Conservation (phyloP, 2,797 vertebrate genomes). For the Xerus rutilus region DNA sequence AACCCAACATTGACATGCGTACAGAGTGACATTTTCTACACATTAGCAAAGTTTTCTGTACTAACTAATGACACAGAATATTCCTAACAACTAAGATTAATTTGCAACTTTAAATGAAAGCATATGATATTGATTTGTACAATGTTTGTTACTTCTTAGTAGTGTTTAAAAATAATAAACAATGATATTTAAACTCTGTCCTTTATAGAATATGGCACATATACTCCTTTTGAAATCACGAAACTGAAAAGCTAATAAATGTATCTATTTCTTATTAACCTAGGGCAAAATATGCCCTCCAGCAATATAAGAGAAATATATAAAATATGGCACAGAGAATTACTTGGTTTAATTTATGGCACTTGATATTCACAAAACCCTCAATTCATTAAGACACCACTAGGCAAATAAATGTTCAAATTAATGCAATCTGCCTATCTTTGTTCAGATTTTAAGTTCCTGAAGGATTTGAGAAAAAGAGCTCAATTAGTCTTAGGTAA, state of each 20-base stretch:
- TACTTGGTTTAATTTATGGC: conserved; percentile 24
- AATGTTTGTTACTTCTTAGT: conserved; percentile 43
- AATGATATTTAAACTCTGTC: background rate
- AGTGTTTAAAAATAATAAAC: conserved; percentile 70
- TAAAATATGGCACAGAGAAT: background rate
- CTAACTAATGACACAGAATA: conserved; percentile 46
- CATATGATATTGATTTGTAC: conserved; percentile 67
- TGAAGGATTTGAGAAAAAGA: background rate
- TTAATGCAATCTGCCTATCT: conserved; percentile 14
- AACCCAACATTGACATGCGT: conserved; percentile 18
- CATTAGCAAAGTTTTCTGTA: conserved; percentile 36
- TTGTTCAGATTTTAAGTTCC: conserved; percentile 59
- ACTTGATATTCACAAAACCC: conserved; percentile 54
- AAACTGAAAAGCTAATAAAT: conserved; percentile 21
- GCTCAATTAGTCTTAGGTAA: background rate
- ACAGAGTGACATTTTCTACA: conserved; percentile 26
- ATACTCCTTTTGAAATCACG: conserved; percentile 30
- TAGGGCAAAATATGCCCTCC: background rate
- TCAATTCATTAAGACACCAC: conserved; percentile 47
- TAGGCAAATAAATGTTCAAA: conserved; percentile 47
- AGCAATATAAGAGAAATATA: conserved; percentile 13
- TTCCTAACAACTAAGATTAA: conserved; percentile 58
- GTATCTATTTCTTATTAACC: conserved; percentile 3
- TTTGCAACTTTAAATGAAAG: conserved; percentile 58
- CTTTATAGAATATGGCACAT: background rate